A percentile compares a stretch with the other conserved stretches of the same genome.
phyloP scores from a whole-genome alignment of 2,797 vertebrate species.

The Periparus ater region DNA sequence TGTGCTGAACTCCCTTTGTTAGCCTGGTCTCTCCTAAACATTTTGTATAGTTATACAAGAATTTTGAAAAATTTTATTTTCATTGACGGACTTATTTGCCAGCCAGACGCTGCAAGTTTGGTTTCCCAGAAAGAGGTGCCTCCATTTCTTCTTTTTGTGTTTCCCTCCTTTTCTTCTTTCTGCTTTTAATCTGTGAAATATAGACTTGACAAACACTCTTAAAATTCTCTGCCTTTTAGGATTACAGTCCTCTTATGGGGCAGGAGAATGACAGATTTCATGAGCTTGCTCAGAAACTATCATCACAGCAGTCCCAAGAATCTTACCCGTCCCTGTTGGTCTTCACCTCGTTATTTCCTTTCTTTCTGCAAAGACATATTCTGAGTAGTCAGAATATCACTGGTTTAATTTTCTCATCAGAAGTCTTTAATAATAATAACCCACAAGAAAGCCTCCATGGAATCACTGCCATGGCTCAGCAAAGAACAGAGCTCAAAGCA shows the following conservation, averaged over 20 bases:
- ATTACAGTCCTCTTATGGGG: background rate
- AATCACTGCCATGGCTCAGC: background rate
- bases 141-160: background rate
- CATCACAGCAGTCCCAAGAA: background rate
- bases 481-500: constrained; percentile 34
- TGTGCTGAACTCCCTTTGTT: background rate
- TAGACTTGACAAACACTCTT: background rate
- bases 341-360: background rate
- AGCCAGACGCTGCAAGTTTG: background rate
- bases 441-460: background rate
- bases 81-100: background rate
- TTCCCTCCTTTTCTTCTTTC: background rate
- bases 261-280: background rate
- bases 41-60: background rate
- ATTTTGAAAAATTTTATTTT: background rate
- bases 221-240: background rate
- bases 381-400: background rate
- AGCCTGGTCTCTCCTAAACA: background rate
- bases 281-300: background rate
- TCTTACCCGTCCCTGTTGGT: background rate
- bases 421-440: constrained; percentile 4
- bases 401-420: background rate
- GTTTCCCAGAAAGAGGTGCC: background rate
- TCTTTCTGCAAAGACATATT: background rate
- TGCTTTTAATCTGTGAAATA: background rate